Conservation (phyloP, 2,113 vertebrate species). For the Fukomys damarensis region DNA sequence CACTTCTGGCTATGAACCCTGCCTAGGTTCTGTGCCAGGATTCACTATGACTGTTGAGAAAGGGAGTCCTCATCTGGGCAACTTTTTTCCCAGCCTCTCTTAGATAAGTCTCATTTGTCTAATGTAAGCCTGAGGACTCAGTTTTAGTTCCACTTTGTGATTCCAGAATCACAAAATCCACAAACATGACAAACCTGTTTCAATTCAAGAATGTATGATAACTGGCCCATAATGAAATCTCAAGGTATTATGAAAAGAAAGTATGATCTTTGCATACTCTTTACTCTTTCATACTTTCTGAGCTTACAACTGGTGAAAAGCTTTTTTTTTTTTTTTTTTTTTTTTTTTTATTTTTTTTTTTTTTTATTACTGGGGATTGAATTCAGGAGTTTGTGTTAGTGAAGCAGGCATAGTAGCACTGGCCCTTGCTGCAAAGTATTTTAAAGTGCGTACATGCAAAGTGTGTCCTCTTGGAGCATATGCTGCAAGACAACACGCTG, state of each 20-base stretch:
- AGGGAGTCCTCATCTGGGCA: no score
- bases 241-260: slow-evolving; percentile 13
- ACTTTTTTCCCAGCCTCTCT: background rate
- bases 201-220: background rate
- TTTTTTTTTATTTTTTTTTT: no score
- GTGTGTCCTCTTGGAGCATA: background rate
- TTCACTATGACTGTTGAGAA: no score
- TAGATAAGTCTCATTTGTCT: background rate
- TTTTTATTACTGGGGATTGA: no score
- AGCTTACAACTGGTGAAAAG: background rate
- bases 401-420: no score
- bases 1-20: background rate
- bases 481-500: background rate
- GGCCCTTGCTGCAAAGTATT: background rate
- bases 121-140: background rate
- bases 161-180: background rate
- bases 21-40: background rate
- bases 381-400: no score
- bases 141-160: background rate
- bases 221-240: background rate
- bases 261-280: background rate
- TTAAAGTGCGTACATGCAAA: background rate
- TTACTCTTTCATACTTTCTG: background rate
- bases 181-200: background rate
- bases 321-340: no score